Evolutionary conservation across 2,888 invertebrate genomes (phyloP).

Genomic region (Erebia palarica): DNA sequence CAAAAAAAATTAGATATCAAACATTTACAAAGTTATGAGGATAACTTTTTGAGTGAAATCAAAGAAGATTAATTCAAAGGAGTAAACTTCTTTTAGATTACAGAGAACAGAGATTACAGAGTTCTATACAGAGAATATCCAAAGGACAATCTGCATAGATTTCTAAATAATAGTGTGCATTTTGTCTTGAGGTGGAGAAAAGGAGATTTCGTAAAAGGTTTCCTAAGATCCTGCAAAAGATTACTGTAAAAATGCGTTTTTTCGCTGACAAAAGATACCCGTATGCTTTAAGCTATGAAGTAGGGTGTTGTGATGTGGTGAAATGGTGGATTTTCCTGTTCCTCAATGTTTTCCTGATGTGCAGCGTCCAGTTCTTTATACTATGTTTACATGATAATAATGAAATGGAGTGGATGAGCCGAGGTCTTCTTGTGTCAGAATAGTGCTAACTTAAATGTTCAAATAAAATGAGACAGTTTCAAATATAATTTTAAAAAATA

Average conservation of each 20-base stretch:
- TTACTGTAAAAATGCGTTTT: slow-evolving; percentile 47
- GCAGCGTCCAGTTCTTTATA: slow-evolving; percentile 54
- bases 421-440: slow-evolving; percentile 52
- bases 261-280: slow-evolving; percentile 51
- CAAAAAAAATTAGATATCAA: neutral
- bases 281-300: slow-evolving; percentile 49
- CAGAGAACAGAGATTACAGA: no score
- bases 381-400: slow-evolving; percentile 48
- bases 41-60: neutral
- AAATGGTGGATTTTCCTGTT: slow-evolving; percentile 51
- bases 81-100: neutral
- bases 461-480: no score
- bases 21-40: neutral
- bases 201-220: neutral
- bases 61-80: neutral
- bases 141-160: neutral
- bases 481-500: no score
- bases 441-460: neutral
- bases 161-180: neutral
- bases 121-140: neutral
- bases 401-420: slow-evolving; percentile 58
- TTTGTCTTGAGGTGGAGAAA: neutral
- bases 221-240: neutral
- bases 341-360: slow-evolving; percentile 58
- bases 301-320: slow-evolving; percentile 51